Conservation (phyloP, 1,140 invertebrate species). For the Cyrtorhinus lividipennis region DNA sequence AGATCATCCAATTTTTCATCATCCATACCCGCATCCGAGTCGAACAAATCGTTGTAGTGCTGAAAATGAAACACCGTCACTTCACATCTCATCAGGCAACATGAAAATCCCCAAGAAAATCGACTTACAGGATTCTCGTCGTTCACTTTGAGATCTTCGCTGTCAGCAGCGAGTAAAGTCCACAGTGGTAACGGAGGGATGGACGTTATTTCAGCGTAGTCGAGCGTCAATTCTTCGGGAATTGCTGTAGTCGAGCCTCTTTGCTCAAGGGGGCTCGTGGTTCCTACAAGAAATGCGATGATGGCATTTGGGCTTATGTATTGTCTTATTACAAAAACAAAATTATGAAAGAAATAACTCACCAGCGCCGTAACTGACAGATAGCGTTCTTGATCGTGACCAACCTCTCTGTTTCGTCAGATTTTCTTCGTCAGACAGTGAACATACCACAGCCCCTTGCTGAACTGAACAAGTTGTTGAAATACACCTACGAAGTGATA, state of each 20-base stretch:
- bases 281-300: constrained; percentile 25
- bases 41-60: constrained; percentile 79
- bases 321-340: no score
- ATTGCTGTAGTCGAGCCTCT: constrained; percentile 39
- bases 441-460: constrained; percentile 31
- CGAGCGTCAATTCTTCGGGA: constrained; percentile 72
- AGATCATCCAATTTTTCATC: constrained; percentile 73
- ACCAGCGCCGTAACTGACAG: constrained; percentile 58
- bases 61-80: constrained; percentile 28
- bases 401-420: constrained; percentile 48
- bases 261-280: constrained; percentile 33
- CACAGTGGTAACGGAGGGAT: constrained; percentile 93
- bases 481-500: constrained; percentile 52
- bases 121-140: constrained; percentile 28
- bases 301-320: no score
- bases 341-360: neutral
- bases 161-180: constrained; percentile 86
- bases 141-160: constrained; percentile 40
- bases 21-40: constrained; percentile 48
- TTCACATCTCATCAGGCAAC: neutral
- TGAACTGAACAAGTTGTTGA: constrained; percentile 43
- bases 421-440: constrained; percentile 45
- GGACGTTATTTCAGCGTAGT: constrained; percentile 91
- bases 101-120: neutral
- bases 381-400: constrained; percentile 74